Evolutionary conservation across 1,140 invertebrate genomes (phyloP).

Genomic region (Neodiprion virginianus): DNA sequence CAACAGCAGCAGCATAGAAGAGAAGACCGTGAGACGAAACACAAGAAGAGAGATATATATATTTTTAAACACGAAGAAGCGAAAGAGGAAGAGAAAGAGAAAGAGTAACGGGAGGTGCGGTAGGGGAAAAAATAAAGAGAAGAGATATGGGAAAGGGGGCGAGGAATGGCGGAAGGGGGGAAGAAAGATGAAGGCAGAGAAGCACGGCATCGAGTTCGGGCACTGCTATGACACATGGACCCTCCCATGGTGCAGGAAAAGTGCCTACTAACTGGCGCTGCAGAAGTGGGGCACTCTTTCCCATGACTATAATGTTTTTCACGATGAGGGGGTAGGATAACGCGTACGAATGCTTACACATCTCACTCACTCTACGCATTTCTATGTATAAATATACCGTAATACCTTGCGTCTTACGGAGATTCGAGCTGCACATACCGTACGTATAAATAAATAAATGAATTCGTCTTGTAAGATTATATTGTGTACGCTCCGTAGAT

Average conservation of each 20-base stretch:
- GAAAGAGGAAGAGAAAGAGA: too few species aligned
- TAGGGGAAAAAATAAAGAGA: background rate
- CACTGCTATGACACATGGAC: background rate
- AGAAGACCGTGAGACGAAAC: background rate
- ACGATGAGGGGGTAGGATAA: too few species aligned
- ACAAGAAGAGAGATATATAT: background rate
- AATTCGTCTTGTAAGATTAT: too few species aligned
- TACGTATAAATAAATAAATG: too few species aligned
- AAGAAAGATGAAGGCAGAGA: background rate
- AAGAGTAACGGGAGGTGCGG: too few species aligned
- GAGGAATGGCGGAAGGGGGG: background rate
- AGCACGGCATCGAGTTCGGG: too few species aligned
- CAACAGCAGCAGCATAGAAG: too few species aligned
- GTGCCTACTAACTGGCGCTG: background rate
- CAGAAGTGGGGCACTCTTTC: constrained; percentile 6
- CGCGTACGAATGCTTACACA: background rate
- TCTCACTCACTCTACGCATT: background rate
- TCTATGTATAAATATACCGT: background rate
- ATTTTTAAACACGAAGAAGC: background rate
- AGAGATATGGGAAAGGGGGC: background rate
- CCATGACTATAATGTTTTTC: background rate
- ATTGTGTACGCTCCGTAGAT: too few species aligned
- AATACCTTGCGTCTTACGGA: too few species aligned
- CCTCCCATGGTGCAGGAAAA: background rate
- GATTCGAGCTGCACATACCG: too few species aligned